These are phyloP conservation scores for Cherax destructor DNA, from an alignment of 1,140 invertebrate genomes.

Conservation along the genomic window DNA sequence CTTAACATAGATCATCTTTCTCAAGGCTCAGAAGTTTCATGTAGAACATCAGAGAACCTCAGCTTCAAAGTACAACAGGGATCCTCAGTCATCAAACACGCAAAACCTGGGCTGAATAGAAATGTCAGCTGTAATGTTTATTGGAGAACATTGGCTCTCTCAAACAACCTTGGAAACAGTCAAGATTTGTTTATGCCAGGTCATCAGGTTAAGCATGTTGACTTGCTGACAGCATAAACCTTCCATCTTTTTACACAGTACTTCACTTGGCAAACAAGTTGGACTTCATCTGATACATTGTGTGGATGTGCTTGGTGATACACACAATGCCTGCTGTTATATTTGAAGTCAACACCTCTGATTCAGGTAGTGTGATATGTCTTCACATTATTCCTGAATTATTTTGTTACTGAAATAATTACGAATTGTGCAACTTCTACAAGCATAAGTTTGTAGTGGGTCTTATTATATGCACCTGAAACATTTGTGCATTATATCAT, in stretches of 20 bases:
- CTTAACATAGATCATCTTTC: background rate
- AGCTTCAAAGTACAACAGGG: background rate
- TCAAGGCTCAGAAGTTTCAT: background rate
- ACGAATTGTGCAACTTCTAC: background rate
- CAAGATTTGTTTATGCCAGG: background rate
- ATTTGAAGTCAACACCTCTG: background rate
- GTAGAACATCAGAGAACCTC: background rate
- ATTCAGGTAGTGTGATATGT: background rate
- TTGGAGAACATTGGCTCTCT: background rate
- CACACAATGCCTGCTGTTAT: background rate
- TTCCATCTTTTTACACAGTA: background rate
- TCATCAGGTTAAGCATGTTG: background rate
- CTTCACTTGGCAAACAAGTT: no score
- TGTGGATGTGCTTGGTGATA: background rate
- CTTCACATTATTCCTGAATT: background rate
- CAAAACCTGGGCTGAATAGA: background rate
- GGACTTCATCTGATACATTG: background rate
- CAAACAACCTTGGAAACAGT: background rate
- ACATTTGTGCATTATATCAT: background rate
- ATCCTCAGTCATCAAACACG: background rate
- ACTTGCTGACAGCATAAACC: background rate
- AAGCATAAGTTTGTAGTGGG: background rate
- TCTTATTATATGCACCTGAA: background rate
- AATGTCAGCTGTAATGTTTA: background rate
- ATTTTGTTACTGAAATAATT: background rate